Conservation (phyloP, 2,113 vertebrate genomes). For the Chaetodon trifascialis region DNA sequence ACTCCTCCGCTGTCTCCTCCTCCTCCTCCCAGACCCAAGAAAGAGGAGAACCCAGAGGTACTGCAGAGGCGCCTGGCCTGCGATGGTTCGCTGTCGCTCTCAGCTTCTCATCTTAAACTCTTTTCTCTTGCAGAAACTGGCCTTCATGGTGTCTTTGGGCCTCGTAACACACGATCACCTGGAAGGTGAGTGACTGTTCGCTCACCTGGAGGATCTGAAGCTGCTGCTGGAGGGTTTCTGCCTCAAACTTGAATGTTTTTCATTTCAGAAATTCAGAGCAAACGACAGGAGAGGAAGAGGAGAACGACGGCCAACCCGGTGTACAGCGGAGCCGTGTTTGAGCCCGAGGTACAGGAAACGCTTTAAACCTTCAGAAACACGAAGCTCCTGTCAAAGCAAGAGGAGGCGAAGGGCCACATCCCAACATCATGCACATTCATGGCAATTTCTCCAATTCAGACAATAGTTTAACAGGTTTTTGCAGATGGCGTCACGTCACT, state of each 20-base stretch:
- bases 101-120: background rate
- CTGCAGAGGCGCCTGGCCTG: background rate
- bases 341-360: constrained; percentile 91
- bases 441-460: too few species aligned
- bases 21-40: constrained; percentile 91
- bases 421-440: too few species aligned
- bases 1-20: constrained; percentile 84
- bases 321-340: constrained; percentile 97
- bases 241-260: background rate
- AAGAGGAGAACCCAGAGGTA: constrained; percentile 95
- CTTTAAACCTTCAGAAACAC: too few species aligned
- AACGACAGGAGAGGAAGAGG: constrained; percentile 96
- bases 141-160: constrained; percentile 98
- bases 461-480: too few species aligned
- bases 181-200: constrained; percentile 87
- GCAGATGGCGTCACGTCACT: too few species aligned
- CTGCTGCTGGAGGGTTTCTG: background rate
- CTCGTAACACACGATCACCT: constrained; percentile 97
- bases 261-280: constrained; percentile 96
- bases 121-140: constrained; percentile 90
- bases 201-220: background rate
- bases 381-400: too few species aligned
- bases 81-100: background rate
- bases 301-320: constrained; percentile 98
- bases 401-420: too few species aligned